Evolutionary conservation across 2,797 vertebrate species (phyloP), one percentile per base, ranked within the genome.

Genomic region (Amphiprion clarkii): DNA sequence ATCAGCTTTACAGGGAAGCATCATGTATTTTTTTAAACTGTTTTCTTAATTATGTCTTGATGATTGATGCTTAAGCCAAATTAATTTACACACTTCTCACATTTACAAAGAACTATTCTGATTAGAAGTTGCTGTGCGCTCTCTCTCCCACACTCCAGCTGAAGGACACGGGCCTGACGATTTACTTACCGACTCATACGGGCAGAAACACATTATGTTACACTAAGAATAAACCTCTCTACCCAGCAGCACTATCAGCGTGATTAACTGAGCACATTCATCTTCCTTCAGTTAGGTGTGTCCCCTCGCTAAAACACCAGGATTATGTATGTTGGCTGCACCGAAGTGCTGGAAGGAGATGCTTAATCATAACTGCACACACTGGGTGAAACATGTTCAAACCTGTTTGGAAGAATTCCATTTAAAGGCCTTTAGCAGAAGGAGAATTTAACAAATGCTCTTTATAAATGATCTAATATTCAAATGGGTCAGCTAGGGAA

Each of bases 391-490:
- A 57, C 59, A 60, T 44, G 51, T 13, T 69, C 29, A 9, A 62
- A 55, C 42, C 17, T 53, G 40, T 64, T 62, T 59, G 12, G 16
- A 36, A 46, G 16, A 51, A 59, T 58, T 77, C 13, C 39, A 66
- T 63, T 63, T 63, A 48, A 55, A 63, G 13, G 9, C 29, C 31
- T 51, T 31, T 36, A 61, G 63, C 5, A 27, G 60, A 57, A 25
- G 19, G 33, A 16, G 46, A 19, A 36, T 69, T 57, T 73, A 25
- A 21, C 56, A 63, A 27, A 14, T 1, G 14, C 19, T 23, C 40
- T 65, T 78, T 70, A 61, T 39, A 67, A 67, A 80, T 68, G 12
- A 66, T 78, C 42, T 67, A 23, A 83, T 62, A 69, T 69, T 78
- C 16, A 65, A 74, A 36, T 31, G 21, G 46, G 9, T 76, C 19